These are phyloP conservation scores for Eristalis arbustorum DNA, from an alignment of 2,888 invertebrate species.

Conservation along the genomic window DNA sequence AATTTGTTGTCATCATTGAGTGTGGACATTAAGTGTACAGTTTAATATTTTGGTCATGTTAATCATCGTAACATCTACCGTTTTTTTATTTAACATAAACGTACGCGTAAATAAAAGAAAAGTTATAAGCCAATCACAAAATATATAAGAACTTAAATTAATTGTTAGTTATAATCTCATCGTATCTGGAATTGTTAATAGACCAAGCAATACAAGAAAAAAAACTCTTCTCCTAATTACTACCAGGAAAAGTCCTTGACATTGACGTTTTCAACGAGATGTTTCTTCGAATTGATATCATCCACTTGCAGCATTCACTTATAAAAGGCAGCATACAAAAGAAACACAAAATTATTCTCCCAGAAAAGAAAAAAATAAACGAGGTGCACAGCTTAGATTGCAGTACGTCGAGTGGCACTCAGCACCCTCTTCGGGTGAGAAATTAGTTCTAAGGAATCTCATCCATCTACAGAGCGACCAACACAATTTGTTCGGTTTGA, in stretches of 20 bases:
- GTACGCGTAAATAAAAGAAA: too few relatives aligned
- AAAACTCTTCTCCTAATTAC: constrained; percentile 78
- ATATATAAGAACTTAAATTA: too few relatives aligned
- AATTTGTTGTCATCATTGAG: too few relatives aligned
- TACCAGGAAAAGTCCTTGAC: constrained; percentile 79
- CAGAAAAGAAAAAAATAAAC: constrained; percentile 18
- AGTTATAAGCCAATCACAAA: too few relatives aligned
- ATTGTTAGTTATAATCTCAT: too few relatives aligned
- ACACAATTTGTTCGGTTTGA: neutral
- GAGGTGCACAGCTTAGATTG: constrained; percentile 33
- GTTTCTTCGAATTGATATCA: constrained; percentile 62
- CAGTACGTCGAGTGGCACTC: constrained; percentile 56
- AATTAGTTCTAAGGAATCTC: constrained; percentile 63
- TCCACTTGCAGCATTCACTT: constrained; percentile 47
- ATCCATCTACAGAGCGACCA: constrained; percentile 10
- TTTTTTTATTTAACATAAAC: too few relatives aligned
- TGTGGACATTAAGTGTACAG: too few relatives aligned
- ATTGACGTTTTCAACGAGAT: constrained; percentile 74
- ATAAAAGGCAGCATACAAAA: constrained; percentile 5
- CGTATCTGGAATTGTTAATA: neutral
- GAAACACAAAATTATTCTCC: constrained; percentile 3
- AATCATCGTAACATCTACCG: too few relatives aligned
- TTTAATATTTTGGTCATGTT: too few relatives aligned
- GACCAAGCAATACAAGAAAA: constrained; percentile 22
- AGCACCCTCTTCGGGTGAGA: constrained; percentile 17